Evolutionary conservation across 1,140 invertebrate species (phyloP).

Genomic region (Bombus sylvicola): DNA sequence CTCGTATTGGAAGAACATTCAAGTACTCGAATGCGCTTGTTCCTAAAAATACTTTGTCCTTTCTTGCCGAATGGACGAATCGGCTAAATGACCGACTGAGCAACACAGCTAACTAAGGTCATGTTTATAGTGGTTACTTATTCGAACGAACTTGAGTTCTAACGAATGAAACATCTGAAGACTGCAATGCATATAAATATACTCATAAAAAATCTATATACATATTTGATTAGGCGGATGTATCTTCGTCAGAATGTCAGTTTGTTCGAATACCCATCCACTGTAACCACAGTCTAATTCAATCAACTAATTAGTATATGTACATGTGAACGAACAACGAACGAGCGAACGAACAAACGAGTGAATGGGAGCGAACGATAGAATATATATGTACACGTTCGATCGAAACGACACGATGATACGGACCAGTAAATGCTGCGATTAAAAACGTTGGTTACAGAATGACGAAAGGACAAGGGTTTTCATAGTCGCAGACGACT

Average conservation of each 20-base stretch:
- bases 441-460: neutral
- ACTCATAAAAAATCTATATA: too few species aligned
- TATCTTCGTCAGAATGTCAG: too few species aligned
- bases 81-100: neutral
- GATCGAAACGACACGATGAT: neutral
- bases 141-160: too few species aligned
- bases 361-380: neutral
- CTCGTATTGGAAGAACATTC: conserved; percentile 88
- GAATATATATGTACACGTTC: neutral
- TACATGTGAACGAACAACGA: neutral
- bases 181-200: too few species aligned
- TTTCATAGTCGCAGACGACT: conserved; percentile 48
- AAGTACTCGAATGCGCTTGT: conserved; percentile 89
- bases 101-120: neutral
- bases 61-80: neutral
- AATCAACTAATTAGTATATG: neutral
- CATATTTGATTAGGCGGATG: too few species aligned
- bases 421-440: neutral
- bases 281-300: too few species aligned
- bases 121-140: too few species aligned
- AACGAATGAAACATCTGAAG: too few species aligned
- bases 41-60: conserved; percentile 79
- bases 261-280: too few species aligned
- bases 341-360: neutral
- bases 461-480: neutral